These are phyloP conservation scores for Pollenia labialis DNA, from an alignment of 2,888 invertebrate genomes.

Conservation along the genomic window DNA sequence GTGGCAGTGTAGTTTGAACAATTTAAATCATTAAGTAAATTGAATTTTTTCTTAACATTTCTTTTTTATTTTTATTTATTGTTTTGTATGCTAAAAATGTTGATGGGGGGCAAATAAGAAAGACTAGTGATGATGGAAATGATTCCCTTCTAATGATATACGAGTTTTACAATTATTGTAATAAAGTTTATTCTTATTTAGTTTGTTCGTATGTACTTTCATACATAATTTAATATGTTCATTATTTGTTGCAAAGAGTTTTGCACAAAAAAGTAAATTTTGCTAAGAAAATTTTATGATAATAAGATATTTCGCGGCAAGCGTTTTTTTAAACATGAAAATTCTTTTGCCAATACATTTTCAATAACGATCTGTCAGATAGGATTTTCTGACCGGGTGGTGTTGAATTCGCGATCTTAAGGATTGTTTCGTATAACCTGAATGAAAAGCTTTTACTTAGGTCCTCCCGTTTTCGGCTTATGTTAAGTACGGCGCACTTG, in stretches of 20 bases:
- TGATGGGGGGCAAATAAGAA: conserved; percentile 21
- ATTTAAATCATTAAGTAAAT: conserved; percentile 72
- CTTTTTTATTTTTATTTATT: conserved; percentile 32
- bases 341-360: no score
- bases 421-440: no score
- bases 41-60: conserved; percentile 39
- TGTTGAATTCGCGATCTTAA: no score
- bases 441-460: no score
- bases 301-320: no score
- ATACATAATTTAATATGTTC: conserved; percentile 44
- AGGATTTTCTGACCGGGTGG: no score
- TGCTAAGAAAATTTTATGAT: neutral
- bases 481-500: no score
- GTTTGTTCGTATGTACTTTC: neutral
- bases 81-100: conserved; percentile 37
- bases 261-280: neutral
- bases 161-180: conserved; percentile 53
- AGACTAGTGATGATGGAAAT: conserved; percentile 15
- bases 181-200: conserved; percentile 51
- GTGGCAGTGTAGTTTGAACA: conserved; percentile 66
- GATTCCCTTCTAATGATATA: conserved; percentile 54
- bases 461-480: no score
- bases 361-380: no score
- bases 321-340: no score
- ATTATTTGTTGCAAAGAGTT: neutral